Conservation (phyloP, 2,888 invertebrate genomes). For the Ophion ellenae region DNA sequence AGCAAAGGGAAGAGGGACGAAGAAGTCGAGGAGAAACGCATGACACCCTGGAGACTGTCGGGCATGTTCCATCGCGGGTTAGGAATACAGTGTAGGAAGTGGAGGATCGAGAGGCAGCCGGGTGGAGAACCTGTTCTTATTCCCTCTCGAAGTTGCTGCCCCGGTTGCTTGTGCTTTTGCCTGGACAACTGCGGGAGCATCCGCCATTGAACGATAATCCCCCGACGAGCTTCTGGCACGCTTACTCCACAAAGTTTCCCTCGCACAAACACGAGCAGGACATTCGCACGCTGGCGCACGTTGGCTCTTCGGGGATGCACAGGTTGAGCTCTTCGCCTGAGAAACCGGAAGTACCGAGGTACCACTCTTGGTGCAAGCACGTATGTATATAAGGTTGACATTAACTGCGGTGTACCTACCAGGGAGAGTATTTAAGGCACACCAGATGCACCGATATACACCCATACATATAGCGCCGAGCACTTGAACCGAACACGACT, state of each 20-base stretch:
- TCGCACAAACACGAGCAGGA: neutral
- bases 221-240: slow-evolving; percentile 48
- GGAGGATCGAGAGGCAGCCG: slow-evolving; percentile 27
- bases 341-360: slow-evolving; percentile 20
- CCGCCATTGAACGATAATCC: slow-evolving; percentile 49
- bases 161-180: slow-evolving; percentile 25
- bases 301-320: slow-evolving; percentile 17
- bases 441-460: slow-evolving; percentile 20
- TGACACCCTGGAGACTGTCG: slow-evolving; percentile 62
- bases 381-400: neutral
- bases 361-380: slow-evolving; percentile 5
- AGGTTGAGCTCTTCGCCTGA: slow-evolving; percentile 18
- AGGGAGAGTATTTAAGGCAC: slow-evolving; percentile 39
- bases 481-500: slow-evolving; percentile 9
- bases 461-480: neutral
- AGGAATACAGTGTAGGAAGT: slow-evolving; percentile 30
- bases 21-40: slow-evolving; percentile 37
- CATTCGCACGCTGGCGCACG: neutral
- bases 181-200: slow-evolving; percentile 29
- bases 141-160: slow-evolving; percentile 16
- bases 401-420: slow-evolving; percentile 25
- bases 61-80: slow-evolving; percentile 36
- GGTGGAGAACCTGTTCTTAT: slow-evolving; percentile 25
- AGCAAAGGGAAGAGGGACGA: neutral
- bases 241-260: slow-evolving; percentile 48